These are phyloP conservation scores for Cephus pulcher DNA, from an alignment of 2,888 invertebrate species.

Conservation along the genomic window DNA sequence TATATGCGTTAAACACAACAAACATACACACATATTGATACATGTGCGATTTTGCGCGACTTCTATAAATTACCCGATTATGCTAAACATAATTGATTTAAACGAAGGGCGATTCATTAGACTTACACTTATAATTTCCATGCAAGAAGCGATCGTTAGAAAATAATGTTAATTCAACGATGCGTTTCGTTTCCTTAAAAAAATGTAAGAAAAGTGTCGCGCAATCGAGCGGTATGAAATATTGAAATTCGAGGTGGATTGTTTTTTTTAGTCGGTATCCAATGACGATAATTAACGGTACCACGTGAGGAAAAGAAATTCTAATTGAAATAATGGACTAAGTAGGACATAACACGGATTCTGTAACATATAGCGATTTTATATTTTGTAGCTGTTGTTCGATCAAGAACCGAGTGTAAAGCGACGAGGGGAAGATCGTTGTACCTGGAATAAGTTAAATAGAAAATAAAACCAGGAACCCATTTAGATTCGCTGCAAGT, in stretches of 20 bases:
- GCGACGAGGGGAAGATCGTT: background rate
- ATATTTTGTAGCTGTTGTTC: slow-evolving; percentile 44
- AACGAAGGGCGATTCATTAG: background rate
- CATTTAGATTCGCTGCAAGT: background rate
- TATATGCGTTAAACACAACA: too few species aligned
- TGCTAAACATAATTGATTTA: background rate
- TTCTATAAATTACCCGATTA: background rate
- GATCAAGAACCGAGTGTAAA: slow-evolving; percentile 13
- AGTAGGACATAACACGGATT: slow-evolving; percentile 1
- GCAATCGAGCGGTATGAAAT: background rate
- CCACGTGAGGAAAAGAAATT: background rate
- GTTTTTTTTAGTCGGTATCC: background rate
- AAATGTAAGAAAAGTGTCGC: background rate
- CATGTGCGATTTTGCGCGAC: background rate
- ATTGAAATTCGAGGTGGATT: background rate
- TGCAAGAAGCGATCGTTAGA: background rate
- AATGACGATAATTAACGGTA: background rate
- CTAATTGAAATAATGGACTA: background rate
- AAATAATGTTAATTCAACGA: background rate
- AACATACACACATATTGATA: too few species aligned
- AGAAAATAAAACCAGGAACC: background rate
- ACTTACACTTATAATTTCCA: background rate
- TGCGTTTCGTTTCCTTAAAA: background rate
- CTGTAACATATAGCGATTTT: slow-evolving; percentile 37
- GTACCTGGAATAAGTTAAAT: background rate